Evolutionary conservation across 2,113 vertebrate species (phyloP).

Genomic region (Myrmecobius fasciatus): DNA sequence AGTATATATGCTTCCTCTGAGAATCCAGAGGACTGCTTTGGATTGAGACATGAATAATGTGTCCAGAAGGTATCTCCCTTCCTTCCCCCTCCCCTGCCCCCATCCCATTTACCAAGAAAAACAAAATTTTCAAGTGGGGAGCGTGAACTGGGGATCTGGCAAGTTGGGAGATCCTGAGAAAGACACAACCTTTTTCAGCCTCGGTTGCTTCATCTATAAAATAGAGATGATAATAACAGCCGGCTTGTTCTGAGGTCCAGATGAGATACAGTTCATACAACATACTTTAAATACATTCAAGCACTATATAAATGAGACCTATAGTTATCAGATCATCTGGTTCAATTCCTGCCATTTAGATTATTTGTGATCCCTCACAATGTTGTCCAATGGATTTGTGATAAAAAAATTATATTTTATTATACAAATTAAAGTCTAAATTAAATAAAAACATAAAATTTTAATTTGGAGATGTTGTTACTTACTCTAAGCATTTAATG

Average conservation of each 20-base stretch:
- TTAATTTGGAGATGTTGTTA: neutral
- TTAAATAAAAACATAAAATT: no score
- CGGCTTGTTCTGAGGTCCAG: neutral
- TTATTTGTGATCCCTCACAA: neutral
- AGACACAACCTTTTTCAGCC: neutral
- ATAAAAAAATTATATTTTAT: neutral
- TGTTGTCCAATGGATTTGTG: neutral
- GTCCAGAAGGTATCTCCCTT: neutral
- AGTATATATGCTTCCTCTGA: neutral
- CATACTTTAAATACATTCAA: neutral
- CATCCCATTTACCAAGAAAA: neutral
- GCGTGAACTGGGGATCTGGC: neutral
- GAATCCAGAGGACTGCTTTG: neutral
- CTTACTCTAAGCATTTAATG: neutral
- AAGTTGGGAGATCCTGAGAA: neutral
- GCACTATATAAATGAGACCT: neutral
- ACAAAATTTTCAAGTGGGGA: neutral
- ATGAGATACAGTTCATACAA: neutral
- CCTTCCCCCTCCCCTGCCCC: neutral
- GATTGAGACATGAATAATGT: neutral
- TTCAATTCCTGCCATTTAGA: neutral
- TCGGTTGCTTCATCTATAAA: neutral
- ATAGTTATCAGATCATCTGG: neutral
- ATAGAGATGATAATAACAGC: neutral
- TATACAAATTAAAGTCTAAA: neutral